phyloP scores from a whole-genome alignment of 2,888 invertebrate species.

The Eupithecia pulchellata region DNA sequence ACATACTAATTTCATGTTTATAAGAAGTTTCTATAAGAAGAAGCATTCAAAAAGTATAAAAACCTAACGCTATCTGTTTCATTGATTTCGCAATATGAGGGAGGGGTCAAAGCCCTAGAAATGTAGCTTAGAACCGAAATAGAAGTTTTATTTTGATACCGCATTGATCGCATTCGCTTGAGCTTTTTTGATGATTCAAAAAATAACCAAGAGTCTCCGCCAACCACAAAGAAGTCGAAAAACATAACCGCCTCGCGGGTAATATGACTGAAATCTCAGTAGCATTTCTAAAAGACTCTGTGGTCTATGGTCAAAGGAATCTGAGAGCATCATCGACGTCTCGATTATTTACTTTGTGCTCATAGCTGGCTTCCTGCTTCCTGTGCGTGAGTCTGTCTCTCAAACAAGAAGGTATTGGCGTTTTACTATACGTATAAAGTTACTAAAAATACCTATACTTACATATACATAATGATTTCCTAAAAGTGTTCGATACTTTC shows the following conservation, averaged over 20 bases:
- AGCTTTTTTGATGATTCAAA: too few species aligned
- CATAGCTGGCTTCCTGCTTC: constrained; percentile 65
- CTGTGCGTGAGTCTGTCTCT: background rate
- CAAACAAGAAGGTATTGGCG: constrained; percentile 3
- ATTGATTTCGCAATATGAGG: too few species aligned
- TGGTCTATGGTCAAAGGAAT: constrained; percentile 50
- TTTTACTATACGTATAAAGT: constrained; percentile 1
- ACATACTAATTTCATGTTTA: background rate
- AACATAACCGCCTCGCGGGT: too few species aligned
- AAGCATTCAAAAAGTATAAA: too few species aligned
- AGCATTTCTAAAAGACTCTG: constrained; percentile 26
- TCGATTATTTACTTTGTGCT: constrained; percentile 69
- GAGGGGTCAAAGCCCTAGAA: too few species aligned
- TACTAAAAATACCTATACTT: constrained; percentile 2
- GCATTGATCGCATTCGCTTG: too few species aligned
- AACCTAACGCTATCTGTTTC: too few species aligned
- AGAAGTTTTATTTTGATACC: too few species aligned
- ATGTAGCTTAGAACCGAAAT: too few species aligned
- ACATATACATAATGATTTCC: background rate
- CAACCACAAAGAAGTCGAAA: too few species aligned
- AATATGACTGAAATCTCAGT: background rate
- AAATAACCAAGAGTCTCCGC: too few species aligned
- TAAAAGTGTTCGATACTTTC: background rate
- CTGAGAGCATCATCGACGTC: constrained; percentile 59
- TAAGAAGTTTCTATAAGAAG: too few species aligned